Conservation (phyloP, 2,888 invertebrate species). For the Calameuta filiformis region DNA sequence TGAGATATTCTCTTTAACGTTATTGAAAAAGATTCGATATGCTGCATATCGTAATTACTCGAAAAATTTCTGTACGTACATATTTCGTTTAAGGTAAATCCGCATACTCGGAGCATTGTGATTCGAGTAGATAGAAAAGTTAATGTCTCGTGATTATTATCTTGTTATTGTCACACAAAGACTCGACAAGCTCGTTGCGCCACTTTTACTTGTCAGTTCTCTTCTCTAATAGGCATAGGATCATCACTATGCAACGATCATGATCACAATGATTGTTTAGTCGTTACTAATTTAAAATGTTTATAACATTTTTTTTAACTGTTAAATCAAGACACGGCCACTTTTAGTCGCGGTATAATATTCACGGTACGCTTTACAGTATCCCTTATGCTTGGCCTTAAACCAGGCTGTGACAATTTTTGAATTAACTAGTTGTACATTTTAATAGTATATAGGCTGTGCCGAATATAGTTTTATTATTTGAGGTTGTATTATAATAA, state of each 20-base stretch:
- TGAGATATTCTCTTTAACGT: background rate
- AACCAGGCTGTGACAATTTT: slow-evolving; percentile 9
- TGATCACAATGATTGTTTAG: background rate
- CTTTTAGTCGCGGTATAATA: background rate
- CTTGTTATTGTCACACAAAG: background rate
- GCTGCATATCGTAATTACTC: background rate
- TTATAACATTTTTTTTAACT: background rate
- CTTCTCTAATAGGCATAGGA: background rate
- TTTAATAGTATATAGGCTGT: slow-evolving; percentile 8
- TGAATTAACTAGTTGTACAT: background rate
- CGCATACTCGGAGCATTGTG: background rate
- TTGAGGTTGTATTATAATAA: slow-evolving; percentile 1
- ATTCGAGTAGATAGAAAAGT: background rate
- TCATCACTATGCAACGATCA: background rate
- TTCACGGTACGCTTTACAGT: slow-evolving; percentile 3
- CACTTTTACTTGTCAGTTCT: background rate
- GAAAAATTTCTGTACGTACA: background rate
- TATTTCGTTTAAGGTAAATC: background rate
- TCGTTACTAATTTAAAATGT: background rate
- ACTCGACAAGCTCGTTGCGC: background rate
- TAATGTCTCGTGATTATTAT: background rate
- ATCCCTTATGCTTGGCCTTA: slow-evolving; percentile 9
- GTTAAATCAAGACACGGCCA: background rate
- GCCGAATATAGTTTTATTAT: slow-evolving; percentile 3
- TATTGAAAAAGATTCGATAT: background rate